These are phyloP conservation scores for Callipepla squamata DNA, from an alignment of 2,113 vertebrate species.

Conservation along the genomic window DNA sequence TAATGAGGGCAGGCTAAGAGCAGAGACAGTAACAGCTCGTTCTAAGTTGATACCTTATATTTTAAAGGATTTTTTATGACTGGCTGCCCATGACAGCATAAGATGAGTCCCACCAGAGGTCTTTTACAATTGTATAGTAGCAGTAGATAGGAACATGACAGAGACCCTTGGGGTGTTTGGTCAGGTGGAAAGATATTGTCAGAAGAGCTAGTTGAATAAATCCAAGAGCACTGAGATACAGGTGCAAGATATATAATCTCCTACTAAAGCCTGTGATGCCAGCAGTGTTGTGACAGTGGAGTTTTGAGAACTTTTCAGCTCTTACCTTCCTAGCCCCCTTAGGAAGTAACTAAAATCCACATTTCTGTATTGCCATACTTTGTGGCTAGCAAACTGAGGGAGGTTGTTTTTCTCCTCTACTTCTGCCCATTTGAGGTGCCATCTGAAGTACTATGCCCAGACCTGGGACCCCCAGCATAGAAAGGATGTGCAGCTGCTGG, in stretches of 20 bases:
- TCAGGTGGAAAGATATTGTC: background rate
- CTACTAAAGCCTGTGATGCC: background rate
- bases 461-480: no score
- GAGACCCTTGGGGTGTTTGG: background rate
- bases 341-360: background rate
- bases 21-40: background rate
- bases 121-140: background rate
- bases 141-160: background rate
- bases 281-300: background rate
- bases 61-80: background rate
- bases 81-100: background rate
- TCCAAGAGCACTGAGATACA: background rate
- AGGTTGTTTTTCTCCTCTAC: no score
- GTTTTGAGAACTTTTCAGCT: background rate
- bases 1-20: background rate
- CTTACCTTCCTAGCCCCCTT: background rate
- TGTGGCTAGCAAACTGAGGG: no score
- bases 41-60: background rate
- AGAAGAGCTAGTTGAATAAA: background rate
- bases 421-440: no score
- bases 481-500: no score
- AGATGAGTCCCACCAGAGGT: background rate
- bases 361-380: background rate
- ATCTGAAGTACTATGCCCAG: no score
- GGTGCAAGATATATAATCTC: background rate